These are phyloP conservation scores for Pelochelys cantorii DNA, from an alignment of 2,797 vertebrate species.

Conservation along the genomic window DNA sequence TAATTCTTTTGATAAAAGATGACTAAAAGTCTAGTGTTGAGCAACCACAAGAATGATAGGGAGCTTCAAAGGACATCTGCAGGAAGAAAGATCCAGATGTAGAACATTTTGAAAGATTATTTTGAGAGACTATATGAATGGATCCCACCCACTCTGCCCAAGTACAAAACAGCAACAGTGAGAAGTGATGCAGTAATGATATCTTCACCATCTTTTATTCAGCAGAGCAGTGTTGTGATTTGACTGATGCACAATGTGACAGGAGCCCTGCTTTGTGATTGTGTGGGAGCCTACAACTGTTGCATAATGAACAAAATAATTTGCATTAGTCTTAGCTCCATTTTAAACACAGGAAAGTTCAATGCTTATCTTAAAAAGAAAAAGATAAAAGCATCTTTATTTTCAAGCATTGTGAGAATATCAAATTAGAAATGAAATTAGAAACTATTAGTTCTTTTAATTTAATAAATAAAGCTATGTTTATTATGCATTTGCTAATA, in stretches of 20 bases:
- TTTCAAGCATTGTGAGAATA: conserved; percentile 20
- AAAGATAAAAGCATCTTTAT: conserved; percentile 1
- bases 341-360: conserved; percentile 5
- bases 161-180: conserved; percentile 40
- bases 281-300: neutral
- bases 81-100: conserved; percentile 4
- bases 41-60: conserved; percentile 5
- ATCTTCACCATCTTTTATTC: conserved; percentile 17
- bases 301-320: conserved; percentile 12
- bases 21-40: conserved; percentile 34
- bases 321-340: conserved; percentile 28
- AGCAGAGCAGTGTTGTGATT: neutral
- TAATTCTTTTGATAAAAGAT: conserved; percentile 40
- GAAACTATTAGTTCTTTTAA: conserved; percentile 10
- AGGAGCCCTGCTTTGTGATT: conserved; percentile 10
- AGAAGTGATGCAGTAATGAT: conserved; percentile 9
- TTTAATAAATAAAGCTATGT: neutral
- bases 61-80: conserved; percentile 39
- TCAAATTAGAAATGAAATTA: neutral
- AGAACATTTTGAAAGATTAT: conserved; percentile 20
- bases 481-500: conserved; percentile 2
- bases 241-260: neutral
- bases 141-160: neutral
- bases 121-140: conserved; percentile 4
- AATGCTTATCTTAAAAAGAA: conserved; percentile 27